These are phyloP conservation scores for Bursaphelenchus okinawaensis DNA, from an alignment of 2,888 invertebrate species.

Conservation along the genomic window DNA sequence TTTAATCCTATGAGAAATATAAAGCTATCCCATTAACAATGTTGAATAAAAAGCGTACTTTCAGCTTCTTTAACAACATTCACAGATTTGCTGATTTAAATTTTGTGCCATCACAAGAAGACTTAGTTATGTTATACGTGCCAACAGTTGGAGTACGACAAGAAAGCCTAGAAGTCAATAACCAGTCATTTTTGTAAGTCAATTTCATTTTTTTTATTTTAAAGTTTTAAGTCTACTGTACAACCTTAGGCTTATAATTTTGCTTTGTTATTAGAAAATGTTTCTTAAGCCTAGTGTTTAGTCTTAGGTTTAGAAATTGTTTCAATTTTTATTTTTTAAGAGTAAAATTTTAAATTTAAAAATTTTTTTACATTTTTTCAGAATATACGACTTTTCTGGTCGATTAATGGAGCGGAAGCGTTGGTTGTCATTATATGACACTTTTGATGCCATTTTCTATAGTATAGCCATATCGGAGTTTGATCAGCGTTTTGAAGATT, in stretches of 20 bases:
- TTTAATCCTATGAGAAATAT: no score
- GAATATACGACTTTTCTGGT: constrained; percentile 42
- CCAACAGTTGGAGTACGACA: constrained; percentile 50
- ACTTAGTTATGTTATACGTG: constrained; percentile 47
- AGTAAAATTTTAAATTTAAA: no score
- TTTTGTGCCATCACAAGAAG: constrained; percentile 39
- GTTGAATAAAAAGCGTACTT: constrained; percentile 18
- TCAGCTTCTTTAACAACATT: constrained; percentile 41
- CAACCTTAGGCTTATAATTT: no score
- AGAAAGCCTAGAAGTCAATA: constrained; percentile 36
- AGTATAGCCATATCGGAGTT: constrained; percentile 47
- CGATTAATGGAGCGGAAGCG: constrained; percentile 39
- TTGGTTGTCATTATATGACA: constrained; percentile 46
- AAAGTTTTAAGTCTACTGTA: no score
- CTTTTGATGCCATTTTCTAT: constrained; percentile 49
- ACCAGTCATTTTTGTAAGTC: constrained; percentile 40
- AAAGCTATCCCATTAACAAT: no score
- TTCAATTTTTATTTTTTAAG: no score
- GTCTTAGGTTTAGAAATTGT: no score
- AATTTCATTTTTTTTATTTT: background rate
- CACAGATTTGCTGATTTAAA: constrained; percentile 33
- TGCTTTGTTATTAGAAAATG: no score
- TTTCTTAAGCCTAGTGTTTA: no score
- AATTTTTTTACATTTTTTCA: no score
- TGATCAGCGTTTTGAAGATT: constrained; percentile 36